phyloP scores from a whole-genome alignment of 2,113 vertebrate species.

The Anguilla japonica region DNA sequence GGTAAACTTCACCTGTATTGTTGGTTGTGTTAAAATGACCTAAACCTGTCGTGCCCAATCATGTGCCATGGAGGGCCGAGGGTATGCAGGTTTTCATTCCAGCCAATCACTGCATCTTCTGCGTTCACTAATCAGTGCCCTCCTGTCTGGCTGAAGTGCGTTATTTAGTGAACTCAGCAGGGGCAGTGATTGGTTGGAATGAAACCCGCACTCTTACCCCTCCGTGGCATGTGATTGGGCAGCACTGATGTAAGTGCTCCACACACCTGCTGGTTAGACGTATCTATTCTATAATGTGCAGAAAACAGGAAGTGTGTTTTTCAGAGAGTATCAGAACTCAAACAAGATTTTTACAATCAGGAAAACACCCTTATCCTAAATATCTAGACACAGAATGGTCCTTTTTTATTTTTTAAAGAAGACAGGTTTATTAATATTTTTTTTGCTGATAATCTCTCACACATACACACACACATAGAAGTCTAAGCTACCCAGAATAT shows the following conservation, averaged over 20 bases:
- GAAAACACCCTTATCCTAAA: constrained; percentile 16
- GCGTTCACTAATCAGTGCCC: too few species aligned
- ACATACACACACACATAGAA: constrained; percentile 1
- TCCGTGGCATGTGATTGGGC: too few species aligned
- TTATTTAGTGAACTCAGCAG: too few species aligned
- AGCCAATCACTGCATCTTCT: too few species aligned
- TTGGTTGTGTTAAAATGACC: neutral
- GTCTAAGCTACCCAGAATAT: constrained; percentile 17
- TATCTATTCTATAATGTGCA: constrained; percentile 1
- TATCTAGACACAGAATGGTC: constrained; percentile 25
- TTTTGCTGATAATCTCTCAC: neutral
- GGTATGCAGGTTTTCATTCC: too few species aligned
- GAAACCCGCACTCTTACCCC: too few species aligned
- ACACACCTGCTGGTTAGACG: neutral
- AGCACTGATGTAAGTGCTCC: neutral
- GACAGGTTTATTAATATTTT: constrained; percentile 11
- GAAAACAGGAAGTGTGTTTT: neutral
- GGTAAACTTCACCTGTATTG: neutral
- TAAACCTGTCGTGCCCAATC: neutral
- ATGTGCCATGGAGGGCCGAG: too few species aligned
- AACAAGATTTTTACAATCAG: neutral
- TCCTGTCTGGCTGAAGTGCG: too few species aligned
- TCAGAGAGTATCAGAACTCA: neutral
- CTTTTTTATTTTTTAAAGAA: constrained; percentile 11
- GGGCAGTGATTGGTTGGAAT: too few species aligned